A percentile compares a stretch with the other conserved stretches of the same genome.
Conservation (phyloP, 2,113 vertebrate genomes). For the Machaerirhynchus nigripectus region DNA sequence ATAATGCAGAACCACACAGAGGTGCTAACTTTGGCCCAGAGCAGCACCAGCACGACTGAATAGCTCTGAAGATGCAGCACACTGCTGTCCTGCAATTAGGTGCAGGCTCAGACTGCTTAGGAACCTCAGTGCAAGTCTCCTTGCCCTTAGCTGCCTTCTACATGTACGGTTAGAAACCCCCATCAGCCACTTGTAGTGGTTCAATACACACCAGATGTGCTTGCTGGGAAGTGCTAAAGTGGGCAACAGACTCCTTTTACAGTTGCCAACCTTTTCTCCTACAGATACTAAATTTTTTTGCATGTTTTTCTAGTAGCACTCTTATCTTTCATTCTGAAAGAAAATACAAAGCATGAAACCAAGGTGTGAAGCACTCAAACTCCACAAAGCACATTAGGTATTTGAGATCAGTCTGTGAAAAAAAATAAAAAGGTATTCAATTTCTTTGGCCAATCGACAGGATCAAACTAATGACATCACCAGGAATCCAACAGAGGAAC, state of each 20-base stretch:
- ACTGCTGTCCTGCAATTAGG: background rate
- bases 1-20: background rate
- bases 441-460: background rate
- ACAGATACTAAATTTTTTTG: background rate
- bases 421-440: background rate
- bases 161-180: background rate
- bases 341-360: background rate
- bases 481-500: background rate
- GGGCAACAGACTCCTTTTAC: background rate
- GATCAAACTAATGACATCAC: background rate
- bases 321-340: background rate
- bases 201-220: background rate
- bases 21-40: background rate
- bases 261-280: background rate
- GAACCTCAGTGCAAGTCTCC: background rate
- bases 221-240: background rate
- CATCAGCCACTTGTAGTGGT: background rate
- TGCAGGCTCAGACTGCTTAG: background rate
- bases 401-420: background rate
- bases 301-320: background rate
- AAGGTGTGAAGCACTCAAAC: background rate
- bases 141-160: background rate
- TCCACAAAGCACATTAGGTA: background rate
- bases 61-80: background rate
- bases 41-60: background rate